Evolutionary conservation across 2,113 vertebrate species (phyloP).

Genomic region (Paratilapia polleni): DNA sequence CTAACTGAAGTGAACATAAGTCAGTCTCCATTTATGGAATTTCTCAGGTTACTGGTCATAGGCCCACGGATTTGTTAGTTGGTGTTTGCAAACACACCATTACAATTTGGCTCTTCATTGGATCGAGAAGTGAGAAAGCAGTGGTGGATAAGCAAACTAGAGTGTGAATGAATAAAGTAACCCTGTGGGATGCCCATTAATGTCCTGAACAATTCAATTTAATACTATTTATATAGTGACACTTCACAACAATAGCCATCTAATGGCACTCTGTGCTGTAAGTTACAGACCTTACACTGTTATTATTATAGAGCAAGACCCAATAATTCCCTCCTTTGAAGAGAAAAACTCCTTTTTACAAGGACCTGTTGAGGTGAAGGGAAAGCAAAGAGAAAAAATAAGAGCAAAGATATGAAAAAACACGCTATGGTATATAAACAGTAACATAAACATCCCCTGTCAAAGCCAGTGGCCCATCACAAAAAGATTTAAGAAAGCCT

Average conservation of each 20-base stretch:
- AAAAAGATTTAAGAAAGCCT: background rate
- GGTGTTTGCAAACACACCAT: background rate
- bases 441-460: background rate
- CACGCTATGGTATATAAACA: background rate
- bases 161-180: background rate
- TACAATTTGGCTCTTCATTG: background rate
- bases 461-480: background rate
- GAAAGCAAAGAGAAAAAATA: no score
- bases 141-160: background rate
- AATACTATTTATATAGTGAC: background rate
- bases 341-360: no score
- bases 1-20: background rate
- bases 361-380: no score
- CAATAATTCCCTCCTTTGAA: background rate
- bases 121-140: background rate
- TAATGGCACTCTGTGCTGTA: background rate
- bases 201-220: background rate
- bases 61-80: background rate
- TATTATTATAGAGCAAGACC: no score
- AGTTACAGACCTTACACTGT: no score
- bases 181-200: background rate
- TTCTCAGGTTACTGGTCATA: background rate
- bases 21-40: background rate
- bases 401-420: no score
- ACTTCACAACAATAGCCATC: background rate